phyloP scores from a whole-genome alignment of 2,797 vertebrate genomes.

The Dendrocincla tyrannina region DNA sequence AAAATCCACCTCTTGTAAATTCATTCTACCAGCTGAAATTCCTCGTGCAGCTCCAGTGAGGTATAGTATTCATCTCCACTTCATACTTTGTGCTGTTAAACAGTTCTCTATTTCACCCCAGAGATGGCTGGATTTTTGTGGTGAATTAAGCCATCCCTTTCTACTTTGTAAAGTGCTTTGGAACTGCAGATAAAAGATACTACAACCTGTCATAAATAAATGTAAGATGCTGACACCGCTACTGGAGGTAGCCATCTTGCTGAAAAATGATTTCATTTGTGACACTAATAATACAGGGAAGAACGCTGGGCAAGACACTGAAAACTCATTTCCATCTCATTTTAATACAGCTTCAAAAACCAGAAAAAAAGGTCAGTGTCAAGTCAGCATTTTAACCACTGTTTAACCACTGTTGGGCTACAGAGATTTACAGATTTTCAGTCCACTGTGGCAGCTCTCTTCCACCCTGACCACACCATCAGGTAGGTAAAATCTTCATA shows the following conservation, averaged over 20 bases:
- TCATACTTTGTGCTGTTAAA: not conserved
- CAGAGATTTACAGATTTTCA: not conserved
- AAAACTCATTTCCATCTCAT: slow-evolving; percentile 39
- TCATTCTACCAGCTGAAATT: slow-evolving; percentile 27
- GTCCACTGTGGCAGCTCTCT: not conserved
- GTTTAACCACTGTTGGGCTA: not conserved
- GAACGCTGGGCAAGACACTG: not conserved
- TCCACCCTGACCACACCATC: not conserved
- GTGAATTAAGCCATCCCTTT: slow-evolving; percentile 37
- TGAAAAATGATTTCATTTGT: slow-evolving; percentile 45
- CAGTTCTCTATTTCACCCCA: slow-evolving; percentile 23
- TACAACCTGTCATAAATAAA: slow-evolving; percentile 46
- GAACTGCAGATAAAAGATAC: slow-evolving; percentile 44
- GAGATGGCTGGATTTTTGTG: not conserved
- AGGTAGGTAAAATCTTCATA: not conserved
- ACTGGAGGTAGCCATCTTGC: slow-evolving; percentile 42
- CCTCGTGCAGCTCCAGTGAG: not conserved
- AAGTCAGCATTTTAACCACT: slow-evolving; percentile 23
- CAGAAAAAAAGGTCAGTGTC: not conserved
- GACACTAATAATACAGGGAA: slow-evolving; percentile 47
- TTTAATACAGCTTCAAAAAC: slow-evolving; percentile 31
- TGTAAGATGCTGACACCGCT: slow-evolving; percentile 55
- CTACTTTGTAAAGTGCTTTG: slow-evolving; percentile 30
- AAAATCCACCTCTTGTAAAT: slow-evolving; percentile 41
- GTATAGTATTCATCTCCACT: not conserved